Conservation (phyloP, 92 coral and sea anemone genomes). For the Parazoanthus darwini region DNA sequence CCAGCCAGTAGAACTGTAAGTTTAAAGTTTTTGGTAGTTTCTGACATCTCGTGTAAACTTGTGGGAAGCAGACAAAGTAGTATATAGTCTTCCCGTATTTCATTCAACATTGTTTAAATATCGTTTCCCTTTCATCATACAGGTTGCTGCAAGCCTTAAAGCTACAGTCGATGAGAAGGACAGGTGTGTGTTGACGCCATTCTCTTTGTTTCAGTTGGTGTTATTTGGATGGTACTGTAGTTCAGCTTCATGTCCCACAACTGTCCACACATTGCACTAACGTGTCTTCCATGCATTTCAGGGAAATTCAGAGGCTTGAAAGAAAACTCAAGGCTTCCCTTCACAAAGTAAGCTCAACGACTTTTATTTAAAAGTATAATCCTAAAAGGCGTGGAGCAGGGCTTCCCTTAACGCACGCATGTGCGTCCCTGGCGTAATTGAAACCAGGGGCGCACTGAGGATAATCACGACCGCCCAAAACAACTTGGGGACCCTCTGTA, state of each 20-base stretch:
- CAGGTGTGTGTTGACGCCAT: slow-evolving; percentile 48
- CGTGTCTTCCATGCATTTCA: slow-evolving; percentile 23
- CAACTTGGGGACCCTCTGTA: no score
- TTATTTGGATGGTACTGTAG: neutral
- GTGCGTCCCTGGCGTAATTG: no score
- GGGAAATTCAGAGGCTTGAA: slow-evolving; percentile 94
- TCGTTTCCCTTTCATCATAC: neutral
- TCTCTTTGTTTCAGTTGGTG: neutral
- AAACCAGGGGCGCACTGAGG: no score
- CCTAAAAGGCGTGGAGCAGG: neutral
- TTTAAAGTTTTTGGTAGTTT: no score
- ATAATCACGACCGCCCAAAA: no score
- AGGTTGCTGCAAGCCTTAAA: slow-evolving; percentile 74
- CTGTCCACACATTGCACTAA: neutral
- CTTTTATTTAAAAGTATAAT: neutral
- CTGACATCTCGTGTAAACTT: no score
- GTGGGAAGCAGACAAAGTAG: no score
- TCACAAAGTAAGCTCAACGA: slow-evolving; percentile 68
- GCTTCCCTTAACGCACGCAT: no score
- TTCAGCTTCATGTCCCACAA: neutral
- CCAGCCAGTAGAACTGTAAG: no score
- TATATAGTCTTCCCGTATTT: neutral
- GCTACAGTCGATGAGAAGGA: slow-evolving; percentile 80
- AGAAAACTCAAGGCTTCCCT: slow-evolving; percentile 76
- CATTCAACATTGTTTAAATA: neutral